Conservation (phyloP, 2,113 vertebrate genomes). For the Xenopus borealis region DNA sequence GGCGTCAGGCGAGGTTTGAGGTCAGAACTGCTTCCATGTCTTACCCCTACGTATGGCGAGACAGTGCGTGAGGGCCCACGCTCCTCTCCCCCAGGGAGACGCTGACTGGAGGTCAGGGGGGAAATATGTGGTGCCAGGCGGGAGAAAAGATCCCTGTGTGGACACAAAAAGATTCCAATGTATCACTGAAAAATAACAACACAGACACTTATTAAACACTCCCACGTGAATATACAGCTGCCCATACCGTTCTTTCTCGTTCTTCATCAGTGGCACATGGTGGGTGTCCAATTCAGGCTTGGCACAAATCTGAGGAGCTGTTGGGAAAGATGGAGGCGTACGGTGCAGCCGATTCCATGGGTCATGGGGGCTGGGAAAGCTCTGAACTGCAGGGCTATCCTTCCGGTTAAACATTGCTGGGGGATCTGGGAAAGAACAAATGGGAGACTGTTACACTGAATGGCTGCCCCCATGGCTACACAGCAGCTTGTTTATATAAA, state of each 20-base stretch:
- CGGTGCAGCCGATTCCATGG: slow-evolving; percentile 82
- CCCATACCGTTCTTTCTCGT: slow-evolving; percentile 75
- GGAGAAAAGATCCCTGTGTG: slow-evolving; percentile 71
- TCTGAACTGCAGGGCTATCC: slow-evolving; percentile 72
- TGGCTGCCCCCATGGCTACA: no score
- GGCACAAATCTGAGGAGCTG: slow-evolving; percentile 72
- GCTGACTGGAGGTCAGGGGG: slow-evolving; percentile 63
- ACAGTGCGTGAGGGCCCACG: slow-evolving; percentile 44
- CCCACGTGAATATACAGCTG: background rate
- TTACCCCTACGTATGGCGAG: slow-evolving; percentile 7
- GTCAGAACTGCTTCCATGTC: slow-evolving; percentile 43
- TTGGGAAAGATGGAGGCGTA: slow-evolving; percentile 73
- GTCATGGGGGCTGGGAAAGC: slow-evolving; percentile 73
- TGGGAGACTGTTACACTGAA: background rate
- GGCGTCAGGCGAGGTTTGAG: slow-evolving; percentile 61
- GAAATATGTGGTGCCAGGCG: slow-evolving; percentile 76
- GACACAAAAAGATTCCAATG: slow-evolving; percentile 1
- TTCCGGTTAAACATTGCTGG: slow-evolving; percentile 81
- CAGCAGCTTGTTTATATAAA: no score
- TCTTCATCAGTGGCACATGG: slow-evolving; percentile 66
- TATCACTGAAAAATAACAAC: background rate
- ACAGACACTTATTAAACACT: background rate
- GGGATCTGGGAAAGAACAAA: slow-evolving; percentile 59
- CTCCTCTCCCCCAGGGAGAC: slow-evolving; percentile 59
- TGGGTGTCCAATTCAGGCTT: slow-evolving; percentile 65